Base-by-base conservation (phyloP, 2,797 vertebrate genomes). In the Aotus griseimembra region DNA sequence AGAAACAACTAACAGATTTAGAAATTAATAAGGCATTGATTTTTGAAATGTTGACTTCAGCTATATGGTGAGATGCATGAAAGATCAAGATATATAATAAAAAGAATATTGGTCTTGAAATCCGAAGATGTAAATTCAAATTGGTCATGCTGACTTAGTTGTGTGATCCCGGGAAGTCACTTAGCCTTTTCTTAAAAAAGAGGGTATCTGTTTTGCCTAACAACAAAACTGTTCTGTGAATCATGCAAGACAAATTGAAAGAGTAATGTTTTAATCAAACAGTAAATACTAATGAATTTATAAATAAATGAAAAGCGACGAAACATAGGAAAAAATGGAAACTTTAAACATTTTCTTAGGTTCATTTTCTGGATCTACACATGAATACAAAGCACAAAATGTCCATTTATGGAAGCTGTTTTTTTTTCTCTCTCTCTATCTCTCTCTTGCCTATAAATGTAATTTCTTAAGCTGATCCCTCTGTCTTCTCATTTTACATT, bases 31-130 rank as follows among this genome's bases (percentile, higher is more conserved):
- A 88, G 75, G 41, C 9, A 70, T 7, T 52, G n/a, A 64, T 15
- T 87, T 97, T 85, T 89, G 79, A 77, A 46, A 95, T 15, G 44
- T 2, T 89, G 64, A 87, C 28, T 88, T 83, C 11, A 80, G 17
- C 13, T 87, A 3, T 83, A 30, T 22, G 19, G 17, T 13, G 1
- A 95, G 91, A 76, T 52, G 26, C 12, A 15, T 57, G 5, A 55
- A 95, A 83, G 36, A 83, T 85, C 50, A 81, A 15, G n/a, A 64
- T 44, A 85, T 4, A 72, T 26, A 77, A 57, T 1, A 19, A 4
- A 82, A 79, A 79, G 26, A 87, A 58, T 50, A 91, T 0, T 91
- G 64, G 76, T 57, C 41, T 70, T 61, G 26, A 15, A 92, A 82
- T 88, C 17, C 28, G n/a, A 96, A 85, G 57, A 76, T 13, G 1